These are phyloP conservation scores for Premnoplex brunnescens DNA, from an alignment of 2,797 vertebrate species.

Conservation along the genomic window DNA sequence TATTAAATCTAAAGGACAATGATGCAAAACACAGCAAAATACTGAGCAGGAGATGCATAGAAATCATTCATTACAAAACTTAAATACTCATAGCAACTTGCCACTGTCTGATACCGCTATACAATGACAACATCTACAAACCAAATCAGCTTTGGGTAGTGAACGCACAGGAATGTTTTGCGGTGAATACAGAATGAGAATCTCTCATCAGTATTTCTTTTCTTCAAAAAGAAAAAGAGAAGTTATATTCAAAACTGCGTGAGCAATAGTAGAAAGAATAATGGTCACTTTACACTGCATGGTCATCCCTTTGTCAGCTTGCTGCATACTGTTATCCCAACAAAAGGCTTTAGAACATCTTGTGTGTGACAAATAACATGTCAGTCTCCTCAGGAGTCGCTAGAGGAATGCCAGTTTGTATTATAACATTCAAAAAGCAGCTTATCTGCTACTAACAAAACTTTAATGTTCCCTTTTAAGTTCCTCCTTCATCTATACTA, in stretches of 20 bases:
- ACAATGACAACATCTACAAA: neutral
- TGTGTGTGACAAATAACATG: neutral
- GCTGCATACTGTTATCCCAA: neutral
- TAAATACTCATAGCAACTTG: neutral
- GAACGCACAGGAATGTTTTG: neutral
- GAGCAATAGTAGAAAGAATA: neutral
- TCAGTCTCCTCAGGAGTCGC: neutral
- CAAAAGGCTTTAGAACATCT: slow-evolving; percentile 11
- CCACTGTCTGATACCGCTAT: neutral
- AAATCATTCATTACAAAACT: neutral
- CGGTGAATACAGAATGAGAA: neutral
- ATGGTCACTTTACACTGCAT: neutral
- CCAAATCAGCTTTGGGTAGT: neutral
- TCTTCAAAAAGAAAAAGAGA: neutral
- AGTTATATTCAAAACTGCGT: neutral
- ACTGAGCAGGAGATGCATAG: neutral
- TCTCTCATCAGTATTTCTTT: neutral
- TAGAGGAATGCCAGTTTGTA: neutral
- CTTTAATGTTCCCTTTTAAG: neutral
- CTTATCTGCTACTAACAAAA: neutral
- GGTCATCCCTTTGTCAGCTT: neutral
- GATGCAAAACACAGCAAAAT: neutral
- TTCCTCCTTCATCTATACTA: neutral
- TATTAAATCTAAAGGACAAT: neutral
- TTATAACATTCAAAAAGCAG: neutral